phyloP scores from a whole-genome alignment of 2,113 vertebrate species.

The Choloepus hoffmanni region DNA sequence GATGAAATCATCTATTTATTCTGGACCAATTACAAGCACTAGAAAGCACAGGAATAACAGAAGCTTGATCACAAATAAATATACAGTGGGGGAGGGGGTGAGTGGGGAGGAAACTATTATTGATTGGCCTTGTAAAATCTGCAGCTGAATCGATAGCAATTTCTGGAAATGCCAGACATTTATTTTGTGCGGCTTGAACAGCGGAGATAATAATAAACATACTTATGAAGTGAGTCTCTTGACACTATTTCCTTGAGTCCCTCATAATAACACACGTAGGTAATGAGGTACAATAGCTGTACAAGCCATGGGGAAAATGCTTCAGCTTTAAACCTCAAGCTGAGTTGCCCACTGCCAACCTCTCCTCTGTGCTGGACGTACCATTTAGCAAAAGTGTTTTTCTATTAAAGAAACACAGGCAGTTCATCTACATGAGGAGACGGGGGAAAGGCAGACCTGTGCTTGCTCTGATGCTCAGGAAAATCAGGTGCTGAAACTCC shows the following conservation, averaged over 20 bases:
- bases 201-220: constrained; percentile 85
- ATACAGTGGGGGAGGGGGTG: constrained; percentile 62
- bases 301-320: constrained; percentile 50
- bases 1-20: constrained; percentile 89
- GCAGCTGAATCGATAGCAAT: constrained; percentile 89
- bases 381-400: neutral
- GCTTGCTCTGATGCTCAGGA: neutral
- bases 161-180: constrained; percentile 89
- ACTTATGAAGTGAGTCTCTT: constrained; percentile 83
- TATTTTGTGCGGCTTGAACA: constrained; percentile 86
- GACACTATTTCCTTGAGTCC: constrained; percentile 79
- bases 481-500: neutral
- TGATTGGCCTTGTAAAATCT: constrained; percentile 88
- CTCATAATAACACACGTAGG: constrained; percentile 64
- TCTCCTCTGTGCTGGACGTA: neutral
- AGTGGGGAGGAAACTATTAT: constrained; percentile 82
- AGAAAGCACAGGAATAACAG: constrained; percentile 85
- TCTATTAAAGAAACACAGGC: neutral
- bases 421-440: neutral
- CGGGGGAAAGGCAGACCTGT: neutral
- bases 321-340: constrained; percentile 14
- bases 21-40: constrained; percentile 87
- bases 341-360: neutral
- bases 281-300: constrained; percentile 30
- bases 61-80: constrained; percentile 87